Conservation (phyloP, 1,140 invertebrate genomes). For the Colletes latitarsis region DNA sequence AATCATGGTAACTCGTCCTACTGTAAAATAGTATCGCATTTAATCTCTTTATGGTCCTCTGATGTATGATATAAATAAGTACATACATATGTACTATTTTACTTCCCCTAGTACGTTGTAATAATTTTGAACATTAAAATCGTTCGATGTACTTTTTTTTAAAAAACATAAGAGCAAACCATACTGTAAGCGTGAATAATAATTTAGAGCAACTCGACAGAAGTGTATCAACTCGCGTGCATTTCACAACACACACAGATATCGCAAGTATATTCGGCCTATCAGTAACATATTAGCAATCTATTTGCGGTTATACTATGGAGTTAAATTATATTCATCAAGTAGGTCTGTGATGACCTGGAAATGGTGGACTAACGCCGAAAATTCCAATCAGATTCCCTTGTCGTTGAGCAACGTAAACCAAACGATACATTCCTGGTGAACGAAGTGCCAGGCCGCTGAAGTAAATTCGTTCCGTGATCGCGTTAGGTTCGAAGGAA, state of each 20-base stretch:
- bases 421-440: slow-evolving; percentile 86
- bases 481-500: slow-evolving; percentile 58
- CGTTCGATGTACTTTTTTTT: neutral
- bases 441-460: slow-evolving; percentile 83
- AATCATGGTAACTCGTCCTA: neutral
- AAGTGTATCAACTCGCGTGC: neutral
- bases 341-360: slow-evolving; percentile 67
- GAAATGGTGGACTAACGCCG: slow-evolving; percentile 82
- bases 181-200: neutral
- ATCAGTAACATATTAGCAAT: neutral
- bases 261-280: neutral
- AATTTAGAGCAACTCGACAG: neutral
- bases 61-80: neutral
- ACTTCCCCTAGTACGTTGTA: neutral
- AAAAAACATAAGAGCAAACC: neutral
- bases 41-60: slow-evolving; percentile 10
- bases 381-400: slow-evolving; percentile 84
- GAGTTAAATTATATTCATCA: neutral
- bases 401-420: slow-evolving; percentile 87
- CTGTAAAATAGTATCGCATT: neutral
- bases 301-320: neutral
- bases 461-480: slow-evolving; percentile 81
- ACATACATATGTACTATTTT: neutral
- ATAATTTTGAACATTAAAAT: neutral
- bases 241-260: neutral